Percentiles rank a stretch among this genome's conserved stretches.
Conservation (phyloP, 2,113 vertebrate species). For the Trichomycterus rosablanca region DNA sequence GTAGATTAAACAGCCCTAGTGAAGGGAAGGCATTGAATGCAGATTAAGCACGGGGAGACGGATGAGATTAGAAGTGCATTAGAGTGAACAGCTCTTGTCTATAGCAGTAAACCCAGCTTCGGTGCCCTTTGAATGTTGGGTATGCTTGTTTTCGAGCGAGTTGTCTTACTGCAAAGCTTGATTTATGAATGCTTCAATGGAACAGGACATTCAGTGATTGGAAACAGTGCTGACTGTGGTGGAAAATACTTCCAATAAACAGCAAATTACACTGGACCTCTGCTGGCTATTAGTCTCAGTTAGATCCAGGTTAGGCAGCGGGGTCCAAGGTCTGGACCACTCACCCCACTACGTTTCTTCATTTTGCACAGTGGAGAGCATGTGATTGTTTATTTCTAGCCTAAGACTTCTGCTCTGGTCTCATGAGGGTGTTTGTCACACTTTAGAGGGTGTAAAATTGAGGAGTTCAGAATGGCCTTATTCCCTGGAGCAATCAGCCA, state of each 20-base stretch:
- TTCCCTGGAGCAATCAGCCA: background rate
- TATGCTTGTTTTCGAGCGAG: conserved; percentile 49
- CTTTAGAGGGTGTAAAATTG: conserved; percentile 7
- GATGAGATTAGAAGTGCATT: conserved; percentile 46
- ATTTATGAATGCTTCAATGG: conserved; percentile 73
- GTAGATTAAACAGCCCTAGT: conserved; percentile 39
- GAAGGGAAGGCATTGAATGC: conserved; percentile 33
- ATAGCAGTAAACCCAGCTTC: conserved; percentile 34
- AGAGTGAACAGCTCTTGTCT: conserved; percentile 43
- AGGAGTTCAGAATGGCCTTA: conserved; percentile 2
- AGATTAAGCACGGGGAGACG: conserved; percentile 34
- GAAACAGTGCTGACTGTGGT: conserved; percentile 64
- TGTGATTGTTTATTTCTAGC: conserved; percentile 37
- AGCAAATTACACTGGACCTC: conserved; percentile 74
- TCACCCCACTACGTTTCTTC: conserved; percentile 42
- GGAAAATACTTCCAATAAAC: conserved; percentile 75
- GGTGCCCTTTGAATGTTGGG: conserved; percentile 51
- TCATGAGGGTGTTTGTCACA: conserved; percentile 18
- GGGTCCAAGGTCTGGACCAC: conserved; percentile 39
- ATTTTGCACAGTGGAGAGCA: conserved; percentile 42
- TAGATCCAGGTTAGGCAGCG: conserved; percentile 51
- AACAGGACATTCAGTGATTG: conserved; percentile 75
- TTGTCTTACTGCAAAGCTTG: conserved; percentile 62
- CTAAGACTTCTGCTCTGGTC: background rate
- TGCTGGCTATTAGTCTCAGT: conserved; percentile 67